phyloP scores from a whole-genome alignment of 2,113 vertebrate species.

The Lophius piscatorius region DNA sequence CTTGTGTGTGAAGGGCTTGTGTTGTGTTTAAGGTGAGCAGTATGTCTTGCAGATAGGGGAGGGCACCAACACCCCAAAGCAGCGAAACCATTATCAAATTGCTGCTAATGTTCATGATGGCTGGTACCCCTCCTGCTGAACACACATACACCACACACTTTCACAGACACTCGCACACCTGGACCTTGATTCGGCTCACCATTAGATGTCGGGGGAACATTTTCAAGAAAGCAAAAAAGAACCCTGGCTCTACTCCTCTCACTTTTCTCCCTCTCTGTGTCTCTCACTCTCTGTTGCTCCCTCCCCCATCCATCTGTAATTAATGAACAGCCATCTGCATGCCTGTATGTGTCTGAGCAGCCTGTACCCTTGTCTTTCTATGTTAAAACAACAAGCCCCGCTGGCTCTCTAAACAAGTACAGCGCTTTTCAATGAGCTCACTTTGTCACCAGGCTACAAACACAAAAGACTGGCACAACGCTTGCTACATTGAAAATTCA shows the following conservation, averaged over 20 bases:
- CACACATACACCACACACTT: constrained; percentile 19
- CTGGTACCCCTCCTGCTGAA: constrained; percentile 70
- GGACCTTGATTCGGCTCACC: constrained; percentile 74
- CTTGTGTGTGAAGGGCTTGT: constrained; percentile 23
- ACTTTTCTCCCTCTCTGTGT: constrained; percentile 10
- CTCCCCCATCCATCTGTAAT: constrained; percentile 75
- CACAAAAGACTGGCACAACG: constrained; percentile 34
- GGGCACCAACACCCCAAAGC: constrained; percentile 47
- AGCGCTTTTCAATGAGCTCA: constrained; percentile 46
- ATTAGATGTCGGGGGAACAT: constrained; percentile 68
- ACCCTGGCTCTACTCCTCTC: constrained; percentile 41
- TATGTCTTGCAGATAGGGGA: constrained; percentile 21
- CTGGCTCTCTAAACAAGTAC: constrained; percentile 64
- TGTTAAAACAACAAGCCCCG: constrained; percentile 73
- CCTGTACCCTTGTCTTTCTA: constrained; percentile 67
- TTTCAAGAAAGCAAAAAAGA: constrained; percentile 60
- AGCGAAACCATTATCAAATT: constrained; percentile 77
- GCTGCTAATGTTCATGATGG: constrained; percentile 43
- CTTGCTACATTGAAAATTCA: constrained; percentile 8
- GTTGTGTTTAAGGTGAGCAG: constrained; percentile 55
- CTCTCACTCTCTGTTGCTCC: constrained; percentile 32
- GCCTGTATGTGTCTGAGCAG: constrained; percentile 70
- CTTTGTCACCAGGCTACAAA: constrained; percentile 42
- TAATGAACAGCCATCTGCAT: constrained; percentile 78
- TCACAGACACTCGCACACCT: constrained; percentile 51